A percentile compares a stretch with the other conserved stretches of the same genome.
Evolutionary conservation across 2,113 vertebrate genomes (phyloP).

Genomic region (Aviceda subcristata): DNA sequence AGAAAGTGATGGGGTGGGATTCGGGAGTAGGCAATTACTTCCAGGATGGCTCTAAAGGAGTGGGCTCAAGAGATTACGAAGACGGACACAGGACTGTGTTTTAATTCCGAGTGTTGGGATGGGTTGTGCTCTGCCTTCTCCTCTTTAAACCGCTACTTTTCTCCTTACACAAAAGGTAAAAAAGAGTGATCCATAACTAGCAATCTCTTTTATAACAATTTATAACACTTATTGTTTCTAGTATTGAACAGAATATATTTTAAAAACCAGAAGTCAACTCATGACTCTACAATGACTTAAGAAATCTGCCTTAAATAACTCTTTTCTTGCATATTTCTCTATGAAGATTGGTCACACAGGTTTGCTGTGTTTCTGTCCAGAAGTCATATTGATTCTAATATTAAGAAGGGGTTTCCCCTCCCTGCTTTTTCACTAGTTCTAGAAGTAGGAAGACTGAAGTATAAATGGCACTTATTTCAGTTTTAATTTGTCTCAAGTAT

Average conservation of each 20-base stretch:
- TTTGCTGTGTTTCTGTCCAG: background rate
- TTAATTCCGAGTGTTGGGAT: background rate
- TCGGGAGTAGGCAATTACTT: background rate
- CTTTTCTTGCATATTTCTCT: background rate
- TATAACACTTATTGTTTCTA: background rate
- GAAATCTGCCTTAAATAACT: background rate
- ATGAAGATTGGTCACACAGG: background rate
- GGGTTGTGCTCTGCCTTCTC: background rate
- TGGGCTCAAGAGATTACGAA: background rate
- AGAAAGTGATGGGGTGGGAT: background rate
- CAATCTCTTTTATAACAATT: background rate
- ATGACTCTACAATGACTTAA: background rate
- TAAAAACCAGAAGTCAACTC: background rate
- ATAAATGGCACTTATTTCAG: background rate
- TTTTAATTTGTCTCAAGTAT: background rate
- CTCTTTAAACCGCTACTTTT: background rate
- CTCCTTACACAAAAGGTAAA: background rate
- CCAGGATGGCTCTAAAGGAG: background rate
- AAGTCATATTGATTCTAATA: background rate
- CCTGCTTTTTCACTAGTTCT: background rate
- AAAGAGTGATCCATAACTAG: background rate
- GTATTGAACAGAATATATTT: background rate
- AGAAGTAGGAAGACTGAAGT: background rate
- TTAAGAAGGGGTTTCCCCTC: rapidly evolving
- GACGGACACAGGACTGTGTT: background rate